Percentiles rank a stretch among this genome's conserved stretches.
Conservation (phyloP, 2,797 vertebrate species). For the Alca torda region DNA sequence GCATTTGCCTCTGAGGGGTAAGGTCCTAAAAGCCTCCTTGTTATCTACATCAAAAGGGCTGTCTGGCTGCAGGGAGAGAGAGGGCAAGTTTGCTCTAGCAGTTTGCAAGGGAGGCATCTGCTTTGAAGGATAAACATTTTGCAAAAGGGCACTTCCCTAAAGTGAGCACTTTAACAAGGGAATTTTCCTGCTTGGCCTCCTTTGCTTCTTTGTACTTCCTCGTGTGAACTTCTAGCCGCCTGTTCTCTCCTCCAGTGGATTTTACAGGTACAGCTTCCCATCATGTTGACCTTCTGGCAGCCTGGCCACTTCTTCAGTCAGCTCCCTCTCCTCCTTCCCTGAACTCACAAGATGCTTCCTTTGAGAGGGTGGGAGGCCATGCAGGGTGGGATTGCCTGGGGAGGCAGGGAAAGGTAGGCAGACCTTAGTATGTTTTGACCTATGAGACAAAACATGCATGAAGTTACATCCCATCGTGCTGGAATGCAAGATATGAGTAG, state of each 20-base stretch:
- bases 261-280: not conserved
- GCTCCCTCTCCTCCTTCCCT: not conserved
- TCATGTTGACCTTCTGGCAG: not conserved
- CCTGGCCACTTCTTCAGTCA: not conserved
- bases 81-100: not conserved
- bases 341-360: not conserved
- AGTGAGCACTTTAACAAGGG: not conserved
- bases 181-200: not conserved
- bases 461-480: accelerated
- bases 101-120: not conserved
- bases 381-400: not conserved
- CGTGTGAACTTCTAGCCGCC: not conserved
- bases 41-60: not conserved
- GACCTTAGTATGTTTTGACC: not conserved
- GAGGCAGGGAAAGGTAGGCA: not conserved
- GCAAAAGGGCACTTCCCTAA: not conserved
- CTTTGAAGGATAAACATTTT: not conserved
- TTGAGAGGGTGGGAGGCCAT: not conserved
- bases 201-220: not conserved
- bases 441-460: not conserved
- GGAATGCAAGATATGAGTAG: not conserved
- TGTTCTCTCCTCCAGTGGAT: not conserved
- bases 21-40: not conserved
- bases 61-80: not conserved
- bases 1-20: not conserved